These are phyloP conservation scores for Sminthurinus signatus DNA, from an alignment of 1,140 invertebrate genomes.

Conservation along the genomic window DNA sequence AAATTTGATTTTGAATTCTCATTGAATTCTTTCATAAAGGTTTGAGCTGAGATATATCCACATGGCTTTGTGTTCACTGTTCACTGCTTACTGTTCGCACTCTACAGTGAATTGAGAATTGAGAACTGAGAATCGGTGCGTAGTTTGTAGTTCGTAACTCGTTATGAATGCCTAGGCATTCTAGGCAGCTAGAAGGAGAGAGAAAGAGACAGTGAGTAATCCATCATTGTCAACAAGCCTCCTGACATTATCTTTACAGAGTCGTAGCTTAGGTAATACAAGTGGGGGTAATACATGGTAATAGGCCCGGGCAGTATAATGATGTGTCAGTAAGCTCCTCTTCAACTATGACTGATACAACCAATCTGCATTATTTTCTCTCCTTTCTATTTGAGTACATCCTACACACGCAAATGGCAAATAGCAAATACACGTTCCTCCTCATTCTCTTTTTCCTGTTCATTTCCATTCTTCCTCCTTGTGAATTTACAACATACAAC, in stretches of 20 bases:
- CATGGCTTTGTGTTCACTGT: too few species aligned
- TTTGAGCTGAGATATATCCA: too few species aligned
- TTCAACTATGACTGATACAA: slow-evolving; percentile 18
- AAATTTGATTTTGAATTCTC: too few species aligned
- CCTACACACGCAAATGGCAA: neutral
- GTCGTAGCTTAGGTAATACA: neutral
- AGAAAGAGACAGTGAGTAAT: slow-evolving; percentile 27
- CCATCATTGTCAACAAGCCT: slow-evolving; percentile 31
- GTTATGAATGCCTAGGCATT: too few species aligned
- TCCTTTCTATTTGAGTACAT: neutral
- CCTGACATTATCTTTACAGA: slow-evolving; percentile 21
- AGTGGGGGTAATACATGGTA: slow-evolving; percentile 3
- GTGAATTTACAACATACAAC: too few species aligned
- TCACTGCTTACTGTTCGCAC: too few species aligned
- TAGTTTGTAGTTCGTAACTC: too few species aligned
- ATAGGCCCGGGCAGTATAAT: slow-evolving; percentile 22
- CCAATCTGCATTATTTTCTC: neutral
- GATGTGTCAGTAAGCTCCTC: slow-evolving; percentile 19
- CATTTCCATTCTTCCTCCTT: too few species aligned
- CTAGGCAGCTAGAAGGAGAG: neutral
- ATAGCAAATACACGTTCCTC: neutral
- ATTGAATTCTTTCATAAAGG: too few species aligned
- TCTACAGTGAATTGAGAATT: too few species aligned
- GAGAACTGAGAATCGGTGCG: too few species aligned
- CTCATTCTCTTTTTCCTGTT: too few species aligned